Percentiles rank a stretch among this genome's conserved stretches.
These are phyloP conservation scores for Philypnodon macrostomus DNA, from an alignment of 2,797 vertebrate species.

Conservation along the genomic window DNA sequence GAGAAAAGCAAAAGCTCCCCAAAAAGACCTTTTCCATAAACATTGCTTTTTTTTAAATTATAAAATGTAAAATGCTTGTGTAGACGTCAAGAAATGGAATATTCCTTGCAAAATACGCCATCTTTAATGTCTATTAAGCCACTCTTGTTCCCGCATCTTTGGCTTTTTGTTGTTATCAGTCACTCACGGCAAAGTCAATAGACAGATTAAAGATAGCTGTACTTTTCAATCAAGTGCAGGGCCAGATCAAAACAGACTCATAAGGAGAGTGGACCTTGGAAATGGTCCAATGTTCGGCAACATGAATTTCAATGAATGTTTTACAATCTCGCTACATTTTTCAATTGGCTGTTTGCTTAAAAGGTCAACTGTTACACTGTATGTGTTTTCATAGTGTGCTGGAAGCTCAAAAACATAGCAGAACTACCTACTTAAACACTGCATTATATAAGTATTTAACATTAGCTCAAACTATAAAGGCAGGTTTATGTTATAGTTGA, in stretches of 20 bases:
- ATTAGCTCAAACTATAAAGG: too few species aligned
- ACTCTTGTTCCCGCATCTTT: neutral
- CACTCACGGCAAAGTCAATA: neutral
- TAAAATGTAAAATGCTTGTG: too few species aligned
- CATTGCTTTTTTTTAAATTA: too few species aligned
- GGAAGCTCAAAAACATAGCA: too few species aligned
- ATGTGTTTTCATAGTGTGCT: neutral
- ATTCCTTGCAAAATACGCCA: too few species aligned
- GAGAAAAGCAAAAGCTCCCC: too few species aligned
- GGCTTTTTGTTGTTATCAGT: neutral
- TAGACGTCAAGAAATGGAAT: too few species aligned
- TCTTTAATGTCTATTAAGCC: too few species aligned
- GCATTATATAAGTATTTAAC: too few species aligned
- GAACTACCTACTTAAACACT: too few species aligned
- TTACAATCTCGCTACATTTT: slow-evolving; percentile 7
- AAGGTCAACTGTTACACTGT: slow-evolving; percentile 1
- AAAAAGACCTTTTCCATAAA: too few species aligned
- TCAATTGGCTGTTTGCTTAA: slow-evolving; percentile 3
- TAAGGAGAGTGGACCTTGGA: slow-evolving; percentile 6
- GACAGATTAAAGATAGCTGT: neutral
- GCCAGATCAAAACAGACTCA: neutral
- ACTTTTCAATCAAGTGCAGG: slow-evolving; percentile 4
- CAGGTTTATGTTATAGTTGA: too few species aligned
- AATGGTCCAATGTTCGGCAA: slow-evolving; percentile 2
- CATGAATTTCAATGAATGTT: slow-evolving; percentile 10